phyloP scores from a whole-genome alignment of 2,797 vertebrate genomes.

The Esox masquinongy region DNA sequence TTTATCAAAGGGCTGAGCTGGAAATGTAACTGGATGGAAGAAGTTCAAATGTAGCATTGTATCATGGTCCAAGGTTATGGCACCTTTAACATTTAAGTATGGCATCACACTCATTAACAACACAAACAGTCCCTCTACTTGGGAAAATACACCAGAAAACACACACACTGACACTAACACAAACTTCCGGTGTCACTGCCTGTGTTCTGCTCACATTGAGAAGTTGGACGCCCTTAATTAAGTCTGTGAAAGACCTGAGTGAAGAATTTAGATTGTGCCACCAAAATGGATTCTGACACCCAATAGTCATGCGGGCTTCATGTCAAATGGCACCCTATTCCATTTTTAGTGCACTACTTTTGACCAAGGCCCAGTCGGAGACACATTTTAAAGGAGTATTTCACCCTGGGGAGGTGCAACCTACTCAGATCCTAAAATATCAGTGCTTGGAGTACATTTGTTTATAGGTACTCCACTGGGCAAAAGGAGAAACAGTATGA shows the following conservation, averaged over 20 bases:
- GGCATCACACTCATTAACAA: too few relatives aligned
- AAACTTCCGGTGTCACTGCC: conserved; percentile 3
- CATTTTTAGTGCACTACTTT: not conserved
- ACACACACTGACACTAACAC: not conserved
- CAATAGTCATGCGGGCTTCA: not conserved
- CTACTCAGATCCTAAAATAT: too few relatives aligned
- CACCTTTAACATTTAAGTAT: too few relatives aligned
- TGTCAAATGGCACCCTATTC: not conserved
- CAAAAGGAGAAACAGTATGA: too few relatives aligned
- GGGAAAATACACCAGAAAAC: not conserved
- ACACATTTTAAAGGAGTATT: too few relatives aligned
- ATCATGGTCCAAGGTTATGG: too few relatives aligned
- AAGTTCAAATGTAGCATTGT: too few relatives aligned
- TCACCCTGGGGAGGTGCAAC: too few relatives aligned
- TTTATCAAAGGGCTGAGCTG: too few relatives aligned
- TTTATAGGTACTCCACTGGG: too few relatives aligned
- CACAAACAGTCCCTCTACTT: not conserved
- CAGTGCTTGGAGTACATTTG: too few relatives aligned
- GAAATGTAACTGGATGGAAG: too few relatives aligned
- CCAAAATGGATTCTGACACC: not conserved
- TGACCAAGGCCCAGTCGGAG: not conserved
- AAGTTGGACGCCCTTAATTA: conserved; percentile 19
- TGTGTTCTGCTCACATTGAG: conserved; percentile 11
- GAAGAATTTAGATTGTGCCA: not conserved
- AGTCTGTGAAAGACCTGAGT: not conserved